Evolutionary conservation across 2,113 vertebrate genomes (phyloP), one percentile per base, ranked within the genome.

Genomic region (Conger conger): DNA sequence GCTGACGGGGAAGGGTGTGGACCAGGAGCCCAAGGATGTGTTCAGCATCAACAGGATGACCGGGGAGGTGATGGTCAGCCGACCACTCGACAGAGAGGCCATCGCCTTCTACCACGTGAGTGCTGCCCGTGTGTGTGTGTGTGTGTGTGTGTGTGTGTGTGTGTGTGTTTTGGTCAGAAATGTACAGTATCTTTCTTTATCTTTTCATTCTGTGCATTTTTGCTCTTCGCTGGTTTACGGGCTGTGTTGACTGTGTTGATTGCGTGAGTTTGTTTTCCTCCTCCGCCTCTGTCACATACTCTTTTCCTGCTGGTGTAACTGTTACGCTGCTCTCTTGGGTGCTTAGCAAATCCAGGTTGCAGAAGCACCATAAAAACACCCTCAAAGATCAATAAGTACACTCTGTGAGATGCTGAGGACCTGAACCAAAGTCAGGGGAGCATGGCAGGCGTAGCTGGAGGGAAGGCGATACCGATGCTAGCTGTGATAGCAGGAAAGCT

Each of bases 1-100:
- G 23, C 95, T 99, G 92, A 96, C 93, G n/a, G 98, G 98, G 0
- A 97, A 93, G 27, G 98, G 98, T 50, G 96, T 97, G 5, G 98
- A 99, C 93, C 96, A 96, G 91, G 96, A 99, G 63, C 98, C 98
- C 6, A 98, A 93, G 91, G 98, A 96, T 85, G 92, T 96, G 87
- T 99, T 99, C 93, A 94, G 91, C 89, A 99, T 99, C 91, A 96
- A 97, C 89, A 96, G 95, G 78, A 92, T 96, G 88, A 97, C 90
- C 0, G 98, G 98, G 86, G 96, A 97, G 0, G 95, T 99, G 86
- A 96, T 94, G 0, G 98, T 99, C 92, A 98, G 96, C 73, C 95
- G 95, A 79, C 87, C 94, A 68, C 93, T 99, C 60, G 97, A 99
- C 90, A 94, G 98, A 83, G 98, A 99, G 93, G 90, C 83, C 15